phyloP scores from a whole-genome alignment of 2,113 vertebrate genomes.

The Protomyctophum bolini region DNA sequence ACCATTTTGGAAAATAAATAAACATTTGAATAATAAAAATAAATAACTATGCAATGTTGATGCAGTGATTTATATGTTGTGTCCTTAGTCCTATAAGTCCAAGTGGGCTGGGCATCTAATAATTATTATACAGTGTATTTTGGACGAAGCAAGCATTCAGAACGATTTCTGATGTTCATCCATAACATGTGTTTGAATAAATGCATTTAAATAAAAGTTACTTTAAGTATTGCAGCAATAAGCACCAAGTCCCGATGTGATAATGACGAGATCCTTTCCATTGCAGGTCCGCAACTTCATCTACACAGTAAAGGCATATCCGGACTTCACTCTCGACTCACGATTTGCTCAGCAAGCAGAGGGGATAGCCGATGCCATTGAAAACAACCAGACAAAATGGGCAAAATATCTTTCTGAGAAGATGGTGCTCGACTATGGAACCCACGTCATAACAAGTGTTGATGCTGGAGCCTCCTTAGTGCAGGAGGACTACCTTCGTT shows the following conservation, averaged over 20 bases:
- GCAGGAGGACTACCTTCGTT: constrained; percentile 86
- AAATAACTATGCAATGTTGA: no score
- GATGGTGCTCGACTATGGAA: constrained; percentile 88
- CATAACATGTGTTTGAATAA: no score
- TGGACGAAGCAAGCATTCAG: no score
- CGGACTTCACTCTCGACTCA: constrained; percentile 78
- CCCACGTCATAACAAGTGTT: constrained; percentile 83
- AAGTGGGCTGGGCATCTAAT: no score
- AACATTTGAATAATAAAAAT: no score
- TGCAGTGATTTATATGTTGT: no score
- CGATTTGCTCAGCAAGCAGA: constrained; percentile 80
- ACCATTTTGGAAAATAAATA: no score
- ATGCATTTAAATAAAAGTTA: background rate
- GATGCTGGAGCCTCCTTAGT: constrained; percentile 82
- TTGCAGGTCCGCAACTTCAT: constrained; percentile 85
- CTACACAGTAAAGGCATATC: constrained; percentile 83
- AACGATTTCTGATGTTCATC: no score
- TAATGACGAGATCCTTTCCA: background rate
- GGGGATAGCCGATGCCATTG: constrained; percentile 83
- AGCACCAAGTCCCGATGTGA: no score
- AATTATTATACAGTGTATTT: no score
- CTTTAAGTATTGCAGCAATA: background rate
- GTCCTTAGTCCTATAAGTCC: no score
- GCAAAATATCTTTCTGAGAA: constrained; percentile 84
- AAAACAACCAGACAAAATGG: constrained; percentile 88